Conservation (phyloP, 2,797 vertebrate species). For the Carcharodon carcharias region DNA sequence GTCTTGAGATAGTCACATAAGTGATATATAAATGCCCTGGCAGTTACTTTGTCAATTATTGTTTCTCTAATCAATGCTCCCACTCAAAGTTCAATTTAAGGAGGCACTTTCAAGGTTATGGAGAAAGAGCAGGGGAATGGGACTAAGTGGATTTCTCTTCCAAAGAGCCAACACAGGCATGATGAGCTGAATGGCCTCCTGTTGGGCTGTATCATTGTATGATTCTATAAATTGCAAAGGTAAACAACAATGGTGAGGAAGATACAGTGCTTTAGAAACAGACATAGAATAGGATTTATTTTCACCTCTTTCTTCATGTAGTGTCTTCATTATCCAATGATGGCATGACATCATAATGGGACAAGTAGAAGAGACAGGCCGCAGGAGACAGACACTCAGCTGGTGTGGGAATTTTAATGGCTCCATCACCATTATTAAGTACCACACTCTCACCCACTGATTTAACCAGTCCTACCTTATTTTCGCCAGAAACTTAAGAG, state of each 20-base stretch:
- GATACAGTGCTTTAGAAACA: not conserved
- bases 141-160: not conserved
- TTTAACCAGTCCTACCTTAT: too few species aligned
- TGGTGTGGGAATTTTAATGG: too few species aligned
- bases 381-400: too few species aligned
- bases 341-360: too few species aligned
- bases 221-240: not conserved
- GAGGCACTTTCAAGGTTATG: not conserved
- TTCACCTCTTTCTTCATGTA: not conserved
- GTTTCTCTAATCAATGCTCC: not conserved
- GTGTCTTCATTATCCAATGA: too few species aligned
- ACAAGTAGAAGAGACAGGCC: too few species aligned
- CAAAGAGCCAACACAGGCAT: too few species aligned
- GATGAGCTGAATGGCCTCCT: not conserved
- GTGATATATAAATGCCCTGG: not conserved
- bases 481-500: not conserved
- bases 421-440: too few species aligned
- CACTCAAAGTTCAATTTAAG: not conserved
- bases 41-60: not conserved
- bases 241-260: not conserved
- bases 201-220: not conserved
- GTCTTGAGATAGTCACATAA: not conserved
- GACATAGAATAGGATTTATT: not conserved
- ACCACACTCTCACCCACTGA: too few species aligned
- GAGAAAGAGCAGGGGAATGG: not conserved